Percentiles rank a stretch among this genome's conserved stretches.
Evolutionary conservation across 2,797 vertebrate species (phyloP).

Genomic region (Sebastes trivittatus): DNA sequence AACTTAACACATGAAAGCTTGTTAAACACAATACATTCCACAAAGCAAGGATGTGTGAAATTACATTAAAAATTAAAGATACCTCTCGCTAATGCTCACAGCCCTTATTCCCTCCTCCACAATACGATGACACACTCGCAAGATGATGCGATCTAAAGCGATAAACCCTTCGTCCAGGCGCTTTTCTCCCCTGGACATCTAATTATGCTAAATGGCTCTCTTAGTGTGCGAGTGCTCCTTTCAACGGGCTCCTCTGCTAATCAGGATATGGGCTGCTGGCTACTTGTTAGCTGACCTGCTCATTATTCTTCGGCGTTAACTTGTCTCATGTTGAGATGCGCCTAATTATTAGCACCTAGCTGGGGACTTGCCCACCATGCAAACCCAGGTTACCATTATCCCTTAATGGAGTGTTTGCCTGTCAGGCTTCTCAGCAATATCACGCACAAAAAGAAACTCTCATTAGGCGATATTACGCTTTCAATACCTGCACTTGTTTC

Average conservation of each 20-base stretch:
- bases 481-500: not conserved
- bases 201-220: conserved; percentile 74
- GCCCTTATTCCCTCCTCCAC: conserved; percentile 5
- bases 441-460: not conserved
- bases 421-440: conserved; percentile 12
- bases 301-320: conserved; percentile 72
- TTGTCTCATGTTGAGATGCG: conserved; percentile 58
- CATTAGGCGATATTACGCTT: conserved; percentile 18
- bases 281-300: conserved; percentile 74
- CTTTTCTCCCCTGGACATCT: conserved; percentile 62
- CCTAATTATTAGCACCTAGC: conserved; percentile 63
- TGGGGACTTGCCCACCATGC: conserved; percentile 34
- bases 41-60: conserved; percentile 6
- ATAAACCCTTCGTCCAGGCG: conserved; percentile 37
- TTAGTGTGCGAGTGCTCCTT: conserved; percentile 58
- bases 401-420: conserved; percentile 26
- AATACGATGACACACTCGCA: conserved; percentile 32
- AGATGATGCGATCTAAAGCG: conserved; percentile 48
- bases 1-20: not conserved
- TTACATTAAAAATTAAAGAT: not conserved
- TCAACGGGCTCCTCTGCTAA: conserved; percentile 57
- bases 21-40: not conserved
- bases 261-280: conserved; percentile 68
- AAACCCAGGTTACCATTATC: conserved; percentile 22
- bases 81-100: not conserved